Conservation (phyloP, 2,113 vertebrate genomes). For the Potamarius usumacintae region DNA sequence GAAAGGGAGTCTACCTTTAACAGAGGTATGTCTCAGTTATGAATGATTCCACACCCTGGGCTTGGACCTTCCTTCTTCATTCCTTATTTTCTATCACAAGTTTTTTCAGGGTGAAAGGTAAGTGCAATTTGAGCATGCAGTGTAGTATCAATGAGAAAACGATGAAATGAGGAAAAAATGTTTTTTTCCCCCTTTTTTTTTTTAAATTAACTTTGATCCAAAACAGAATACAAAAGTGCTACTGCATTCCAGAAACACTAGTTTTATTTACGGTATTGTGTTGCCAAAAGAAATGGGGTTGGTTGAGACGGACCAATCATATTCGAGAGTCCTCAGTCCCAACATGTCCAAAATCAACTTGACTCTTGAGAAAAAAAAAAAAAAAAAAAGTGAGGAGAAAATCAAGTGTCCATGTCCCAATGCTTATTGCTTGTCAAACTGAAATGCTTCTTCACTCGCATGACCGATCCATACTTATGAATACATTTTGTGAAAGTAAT, state of each 20-base stretch:
- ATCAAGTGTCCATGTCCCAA: not conserved
- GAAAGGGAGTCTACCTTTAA: too few species aligned
- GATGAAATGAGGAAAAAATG: not conserved
- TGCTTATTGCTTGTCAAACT: not conserved
- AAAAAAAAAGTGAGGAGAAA: not conserved
- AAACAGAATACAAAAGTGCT: not conserved
- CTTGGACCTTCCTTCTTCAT: not conserved
- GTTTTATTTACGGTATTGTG: not conserved
- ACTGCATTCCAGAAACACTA: not conserved
- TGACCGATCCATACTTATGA: not conserved
- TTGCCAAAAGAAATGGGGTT: not conserved
- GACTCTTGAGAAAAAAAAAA: not conserved
- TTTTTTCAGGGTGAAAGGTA: not conserved
- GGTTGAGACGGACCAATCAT: not conserved
- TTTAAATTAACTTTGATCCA: not conserved
- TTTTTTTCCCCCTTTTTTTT: not conserved
- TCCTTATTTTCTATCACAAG: not conserved
- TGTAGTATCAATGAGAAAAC: not conserved
- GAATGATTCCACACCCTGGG: not conserved
- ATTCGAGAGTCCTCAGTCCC: not conserved
- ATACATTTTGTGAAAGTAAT: not conserved
- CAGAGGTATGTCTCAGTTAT: not conserved
- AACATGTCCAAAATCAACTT: not conserved
- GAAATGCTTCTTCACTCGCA: not conserved
- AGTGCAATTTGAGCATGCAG: not conserved